Evolutionary conservation across 2,113 vertebrate species (phyloP).

Genomic region (Crotalus horridus): DNA sequence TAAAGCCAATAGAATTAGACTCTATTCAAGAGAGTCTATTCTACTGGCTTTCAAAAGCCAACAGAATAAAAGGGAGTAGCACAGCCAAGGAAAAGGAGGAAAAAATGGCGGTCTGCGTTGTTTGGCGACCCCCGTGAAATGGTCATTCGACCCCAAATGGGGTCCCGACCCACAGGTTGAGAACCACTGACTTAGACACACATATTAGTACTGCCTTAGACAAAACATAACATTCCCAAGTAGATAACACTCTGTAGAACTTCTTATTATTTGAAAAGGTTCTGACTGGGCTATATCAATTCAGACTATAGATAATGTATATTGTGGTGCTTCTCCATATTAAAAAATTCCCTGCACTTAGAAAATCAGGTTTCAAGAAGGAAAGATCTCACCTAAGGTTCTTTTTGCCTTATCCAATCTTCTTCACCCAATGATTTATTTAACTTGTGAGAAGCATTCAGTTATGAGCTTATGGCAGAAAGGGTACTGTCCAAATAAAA

Average conservation of each 20-base stretch:
- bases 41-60: no score
- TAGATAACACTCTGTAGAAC: not conserved
- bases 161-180: no score
- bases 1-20: no score
- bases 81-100: no score
- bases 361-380: not conserved
- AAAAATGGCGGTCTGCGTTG: no score
- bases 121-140: no score
- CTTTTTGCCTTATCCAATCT: not conserved
- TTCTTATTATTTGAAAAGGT: not conserved
- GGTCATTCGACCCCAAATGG: no score
- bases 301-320: not conserved
- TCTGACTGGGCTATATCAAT: not conserved
- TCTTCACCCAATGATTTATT: not conserved
- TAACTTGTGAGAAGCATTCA: accelerated
- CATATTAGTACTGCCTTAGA: not conserved
- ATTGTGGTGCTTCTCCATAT: not conserved
- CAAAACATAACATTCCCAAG: not conserved
- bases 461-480: not conserved
- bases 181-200: no score
- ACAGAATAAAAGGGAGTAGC: no score
- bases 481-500: not conserved
- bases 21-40: no score
- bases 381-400: not conserved
- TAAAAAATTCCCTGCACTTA: not conserved